Conservation (phyloP, 2,797 vertebrate species). For the Emydoidea blandingii region DNA sequence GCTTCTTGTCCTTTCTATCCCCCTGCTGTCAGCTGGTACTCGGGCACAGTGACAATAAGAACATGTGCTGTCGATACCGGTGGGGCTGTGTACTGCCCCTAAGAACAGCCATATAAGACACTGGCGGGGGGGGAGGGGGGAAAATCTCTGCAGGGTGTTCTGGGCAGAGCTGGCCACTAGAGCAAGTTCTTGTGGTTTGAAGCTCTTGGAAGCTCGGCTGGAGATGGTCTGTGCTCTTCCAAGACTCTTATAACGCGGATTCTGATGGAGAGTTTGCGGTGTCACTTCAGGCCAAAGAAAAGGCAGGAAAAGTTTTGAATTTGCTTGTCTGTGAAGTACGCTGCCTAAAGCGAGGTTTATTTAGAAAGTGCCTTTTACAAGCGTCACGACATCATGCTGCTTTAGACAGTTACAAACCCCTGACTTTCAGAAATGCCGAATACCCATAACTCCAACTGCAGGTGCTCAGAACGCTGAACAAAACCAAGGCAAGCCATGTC, state of each 20-base stretch:
- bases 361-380: neutral
- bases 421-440: neutral
- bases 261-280: neutral
- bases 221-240: neutral
- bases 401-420: neutral
- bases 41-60: neutral
- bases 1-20: neutral
- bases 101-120: neutral
- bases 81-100: neutral
- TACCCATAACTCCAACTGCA: neutral
- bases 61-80: neutral
- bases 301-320: neutral
- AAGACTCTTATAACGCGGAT: fast-evolving
- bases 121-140: neutral
- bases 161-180: neutral
- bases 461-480: neutral
- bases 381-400: neutral
- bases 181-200: neutral
- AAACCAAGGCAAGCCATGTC: neutral
- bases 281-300: neutral
- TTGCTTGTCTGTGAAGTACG: neutral
- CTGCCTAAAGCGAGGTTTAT: neutral
- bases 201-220: neutral
- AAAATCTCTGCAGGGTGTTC: neutral
- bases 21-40: neutral